phyloP scores from a whole-genome alignment of 2,797 vertebrate species.

The Acanthurus leucopareius region DNA sequence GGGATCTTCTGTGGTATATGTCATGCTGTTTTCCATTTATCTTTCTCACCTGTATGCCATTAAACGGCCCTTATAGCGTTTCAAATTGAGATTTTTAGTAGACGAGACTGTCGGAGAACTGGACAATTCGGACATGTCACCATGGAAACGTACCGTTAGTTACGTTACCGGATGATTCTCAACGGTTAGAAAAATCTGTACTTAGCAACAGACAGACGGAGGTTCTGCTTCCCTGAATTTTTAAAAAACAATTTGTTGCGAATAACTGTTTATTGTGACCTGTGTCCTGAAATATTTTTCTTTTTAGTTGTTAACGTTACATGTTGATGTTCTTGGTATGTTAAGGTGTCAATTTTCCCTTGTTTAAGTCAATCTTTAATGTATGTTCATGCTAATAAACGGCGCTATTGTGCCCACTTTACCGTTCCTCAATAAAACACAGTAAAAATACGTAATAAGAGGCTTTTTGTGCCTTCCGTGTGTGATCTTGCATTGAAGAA shows the following conservation, averaged over 20 bases:
- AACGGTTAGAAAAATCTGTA: too few relatives aligned
- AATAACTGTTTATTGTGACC: background rate
- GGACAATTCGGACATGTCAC: slow-evolving; percentile 33
- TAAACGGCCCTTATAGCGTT: too few relatives aligned
- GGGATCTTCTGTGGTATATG: rapidly evolving
- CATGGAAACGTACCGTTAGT: slow-evolving; percentile 55
- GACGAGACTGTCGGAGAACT: background rate
- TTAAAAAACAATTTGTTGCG: background rate
- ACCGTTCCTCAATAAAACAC: too few relatives aligned
- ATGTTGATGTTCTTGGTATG: too few relatives aligned
- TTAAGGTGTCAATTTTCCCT: too few relatives aligned
- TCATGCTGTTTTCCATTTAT: background rate
- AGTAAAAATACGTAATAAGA: too few relatives aligned
- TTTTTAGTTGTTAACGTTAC: too few relatives aligned
- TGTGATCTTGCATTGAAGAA: background rate
- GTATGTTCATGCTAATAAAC: too few relatives aligned
- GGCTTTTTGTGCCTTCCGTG: background rate
- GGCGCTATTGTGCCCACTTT: too few relatives aligned
- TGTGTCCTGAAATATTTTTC: too few relatives aligned
- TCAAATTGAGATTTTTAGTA: background rate
- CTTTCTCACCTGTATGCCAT: background rate
- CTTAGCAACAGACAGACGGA: too few relatives aligned
- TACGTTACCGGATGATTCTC: background rate
- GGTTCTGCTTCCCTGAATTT: background rate
- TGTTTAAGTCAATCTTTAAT: too few relatives aligned